Evolutionary conservation across 2,797 vertebrate species (phyloP), one percentile per base, ranked within the genome.

Genomic region (Etheostoma perlongum): DNA sequence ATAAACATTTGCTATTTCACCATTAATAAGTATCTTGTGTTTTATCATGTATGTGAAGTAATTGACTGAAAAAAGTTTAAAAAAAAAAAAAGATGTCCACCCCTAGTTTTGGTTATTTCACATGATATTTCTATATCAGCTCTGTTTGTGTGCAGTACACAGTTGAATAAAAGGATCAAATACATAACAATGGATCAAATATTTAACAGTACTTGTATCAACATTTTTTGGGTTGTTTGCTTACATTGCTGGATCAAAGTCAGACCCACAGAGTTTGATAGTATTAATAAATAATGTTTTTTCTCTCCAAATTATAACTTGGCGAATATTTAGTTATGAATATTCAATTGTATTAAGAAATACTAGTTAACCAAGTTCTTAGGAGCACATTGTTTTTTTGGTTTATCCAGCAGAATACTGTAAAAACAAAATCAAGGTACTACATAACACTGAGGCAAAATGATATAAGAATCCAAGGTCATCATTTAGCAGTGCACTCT

Each of bases 361-460:
- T n/a, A 55, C 27, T 18, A 61, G 9, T 40, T 53, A 59, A 46
- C 33, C 23, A 72, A 68, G 13, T n/a, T 52, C 30, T 71, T 10
- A 11, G 42, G 15, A 54, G 40, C 4, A 3, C 3, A 4, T 47
- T 10, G 49, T 23, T 15, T 15, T 54, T 46, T 52, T 19, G 6
- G 13, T 72, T 62, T 23, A 48, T 61, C 40, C 18, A 58, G 44
- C 46, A 51, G 36, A 71, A 11, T 40, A 40, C 36, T 40, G 69
- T 21, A 42, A 63, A 76, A 40, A 55, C 36, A n/a, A 46, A 51
- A 65, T 52, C 33, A 63, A 51, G 19, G 27, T 47, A 12, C n/a
- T 55, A 51, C 18, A 42, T 44, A 23, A 71, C 47, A 52, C 10
- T 15, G 11, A 59, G 58, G 18, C 14, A 79, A 63, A 68, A 55